Evolutionary conservation across 2,888 invertebrate species (phyloP).

Genomic region (Ramazzottius varieornatus): DNA sequence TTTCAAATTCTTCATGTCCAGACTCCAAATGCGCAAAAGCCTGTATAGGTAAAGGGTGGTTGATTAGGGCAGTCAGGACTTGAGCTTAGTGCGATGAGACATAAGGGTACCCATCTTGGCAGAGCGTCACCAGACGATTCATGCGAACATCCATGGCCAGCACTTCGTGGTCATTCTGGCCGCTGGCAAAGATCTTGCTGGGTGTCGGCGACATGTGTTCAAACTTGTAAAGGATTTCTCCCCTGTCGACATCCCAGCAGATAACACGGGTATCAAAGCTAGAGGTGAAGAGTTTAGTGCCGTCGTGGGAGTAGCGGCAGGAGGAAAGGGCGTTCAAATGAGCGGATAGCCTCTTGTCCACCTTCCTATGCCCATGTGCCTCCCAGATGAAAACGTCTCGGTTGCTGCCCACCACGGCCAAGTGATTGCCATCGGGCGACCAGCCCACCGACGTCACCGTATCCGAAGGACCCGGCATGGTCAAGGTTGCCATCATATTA

Average conservation of each 20-base stretch:
- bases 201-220: background rate
- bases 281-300: constrained; percentile 27
- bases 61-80: no score
- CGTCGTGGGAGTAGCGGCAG: constrained; percentile 28
- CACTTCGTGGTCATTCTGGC: background rate
- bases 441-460: constrained; percentile 23
- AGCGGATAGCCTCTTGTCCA: constrained; percentile 19
- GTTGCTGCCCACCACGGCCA: constrained; percentile 20
- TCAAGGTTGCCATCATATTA: constrained; percentile 28
- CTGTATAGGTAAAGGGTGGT: background rate
- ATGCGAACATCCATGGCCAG: background rate
- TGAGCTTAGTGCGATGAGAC: no score
- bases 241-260: constrained; percentile 27
- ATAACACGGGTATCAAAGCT: constrained; percentile 29
- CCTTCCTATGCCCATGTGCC: no score
- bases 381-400: no score
- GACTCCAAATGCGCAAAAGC: background rate
- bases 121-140: background rate
- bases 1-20: background rate
- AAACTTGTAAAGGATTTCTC: constrained; percentile 8
- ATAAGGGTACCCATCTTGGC: background rate
- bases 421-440: constrained; percentile 24
- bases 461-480: constrained; percentile 14
- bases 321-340: constrained; percentile 26
- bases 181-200: background rate